These are phyloP conservation scores for Penelope pileata DNA, from an alignment of 2,113 vertebrate species.

Conservation along the genomic window DNA sequence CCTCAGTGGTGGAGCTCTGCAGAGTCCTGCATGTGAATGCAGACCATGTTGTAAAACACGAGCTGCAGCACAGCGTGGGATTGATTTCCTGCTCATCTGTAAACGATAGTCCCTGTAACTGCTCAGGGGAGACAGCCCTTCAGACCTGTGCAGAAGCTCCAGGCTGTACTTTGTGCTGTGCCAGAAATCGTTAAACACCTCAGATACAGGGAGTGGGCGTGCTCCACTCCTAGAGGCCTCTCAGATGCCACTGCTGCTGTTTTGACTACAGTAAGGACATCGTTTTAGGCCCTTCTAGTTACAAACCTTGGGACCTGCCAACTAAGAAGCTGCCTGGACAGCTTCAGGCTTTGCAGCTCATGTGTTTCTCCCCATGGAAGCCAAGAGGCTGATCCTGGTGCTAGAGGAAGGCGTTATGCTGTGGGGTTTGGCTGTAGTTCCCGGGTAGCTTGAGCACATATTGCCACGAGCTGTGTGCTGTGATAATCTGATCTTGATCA, in stretches of 20 bases:
- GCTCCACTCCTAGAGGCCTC: neutral
- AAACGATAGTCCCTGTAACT: neutral
- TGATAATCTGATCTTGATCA: conserved; percentile 4
- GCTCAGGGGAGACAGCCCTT: neutral
- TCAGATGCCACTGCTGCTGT: neutral
- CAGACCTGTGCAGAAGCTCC: neutral
- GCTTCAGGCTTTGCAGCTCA: neutral
- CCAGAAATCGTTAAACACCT: neutral
- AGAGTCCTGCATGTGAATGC: fast-evolving
- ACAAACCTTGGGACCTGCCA: neutral
- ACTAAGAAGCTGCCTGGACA: neutral
- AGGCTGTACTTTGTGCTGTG: neutral
- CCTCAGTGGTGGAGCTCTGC: neutral
- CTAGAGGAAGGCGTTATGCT: neutral
- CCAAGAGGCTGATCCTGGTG: neutral
- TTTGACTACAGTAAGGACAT: neutral
- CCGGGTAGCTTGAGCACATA: neutral
- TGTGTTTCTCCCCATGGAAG: neutral
- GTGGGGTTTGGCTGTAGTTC: neutral
- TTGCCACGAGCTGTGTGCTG: neutral
- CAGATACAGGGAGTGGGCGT: neutral
- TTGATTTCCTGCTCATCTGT: conserved; percentile 34
- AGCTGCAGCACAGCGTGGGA: neutral
- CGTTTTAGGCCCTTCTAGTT: neutral
- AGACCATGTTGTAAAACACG: neutral